Conservation (phyloP, 2,797 vertebrate genomes). For the Allobates femoralis region DNA sequence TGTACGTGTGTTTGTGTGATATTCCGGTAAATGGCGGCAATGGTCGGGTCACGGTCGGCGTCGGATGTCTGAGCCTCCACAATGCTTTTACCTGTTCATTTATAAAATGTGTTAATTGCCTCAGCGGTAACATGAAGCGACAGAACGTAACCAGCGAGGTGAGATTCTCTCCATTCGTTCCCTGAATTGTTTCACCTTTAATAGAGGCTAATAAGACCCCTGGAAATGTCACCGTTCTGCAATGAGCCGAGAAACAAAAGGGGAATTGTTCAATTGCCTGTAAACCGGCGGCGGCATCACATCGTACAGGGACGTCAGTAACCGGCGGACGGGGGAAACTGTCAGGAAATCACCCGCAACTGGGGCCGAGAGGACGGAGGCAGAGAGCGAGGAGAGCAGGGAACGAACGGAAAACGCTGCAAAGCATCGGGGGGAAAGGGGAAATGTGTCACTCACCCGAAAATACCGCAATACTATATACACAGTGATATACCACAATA, state of each 20-base stretch:
- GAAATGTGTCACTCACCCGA: too few species aligned
- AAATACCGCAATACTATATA: too few species aligned
- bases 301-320: not conserved
- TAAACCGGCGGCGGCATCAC: not conserved
- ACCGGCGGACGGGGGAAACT: not conserved
- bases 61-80: not conserved
- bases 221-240: not conserved
- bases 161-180: not conserved
- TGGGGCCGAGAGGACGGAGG: too few species aligned
- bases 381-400: too few species aligned
- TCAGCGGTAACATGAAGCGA: not conserved
- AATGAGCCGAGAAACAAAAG: not conserved
- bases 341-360: too few species aligned
- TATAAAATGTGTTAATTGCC: constrained; percentile 13
- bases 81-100: not conserved
- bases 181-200: constrained; percentile 16
- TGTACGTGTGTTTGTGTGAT: too few species aligned
- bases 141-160: not conserved
- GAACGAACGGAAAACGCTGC: too few species aligned
- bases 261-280: not conserved
- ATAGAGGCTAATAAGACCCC: constrained; percentile 4
- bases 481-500: too few species aligned
- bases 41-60: not conserved
- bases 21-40: not conserved
- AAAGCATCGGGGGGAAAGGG: too few species aligned